phyloP scores from a whole-genome alignment of 2,888 invertebrate species.

The Pandemis cinnamomeana region DNA sequence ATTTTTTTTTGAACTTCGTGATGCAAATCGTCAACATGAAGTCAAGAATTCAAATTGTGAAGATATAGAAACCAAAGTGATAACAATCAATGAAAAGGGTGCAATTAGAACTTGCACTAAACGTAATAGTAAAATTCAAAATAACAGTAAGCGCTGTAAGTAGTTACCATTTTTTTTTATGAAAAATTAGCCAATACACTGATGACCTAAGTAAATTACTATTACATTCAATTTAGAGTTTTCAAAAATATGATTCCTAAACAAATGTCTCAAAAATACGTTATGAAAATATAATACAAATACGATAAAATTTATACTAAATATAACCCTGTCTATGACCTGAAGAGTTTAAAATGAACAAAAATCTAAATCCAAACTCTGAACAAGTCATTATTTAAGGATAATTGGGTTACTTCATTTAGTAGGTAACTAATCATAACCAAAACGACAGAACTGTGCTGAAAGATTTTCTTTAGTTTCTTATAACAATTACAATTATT shows the following conservation, averaged over 20 bases:
- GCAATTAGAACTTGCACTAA: conserved; percentile 37
- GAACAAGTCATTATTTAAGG: conserved; percentile 76
- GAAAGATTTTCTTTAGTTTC: conserved; percentile 42
- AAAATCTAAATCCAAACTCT: conserved; percentile 75
- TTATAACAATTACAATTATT: conserved; percentile 45
- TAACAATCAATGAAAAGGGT: conserved; percentile 16
- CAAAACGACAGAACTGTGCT: conserved; percentile 19
- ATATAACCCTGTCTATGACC: conserved; percentile 85
- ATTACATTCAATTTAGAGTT: conserved; percentile 65
- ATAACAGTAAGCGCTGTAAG: conserved; percentile 44
- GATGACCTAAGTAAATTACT: conserved; percentile 74
- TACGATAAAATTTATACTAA: conserved; percentile 85
- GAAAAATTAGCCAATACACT: conserved; percentile 66
- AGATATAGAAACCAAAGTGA: conserved; percentile 27
- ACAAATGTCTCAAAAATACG: conserved; percentile 83
- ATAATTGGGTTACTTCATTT: conserved; percentile 50
- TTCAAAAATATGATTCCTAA: conserved; percentile 84
- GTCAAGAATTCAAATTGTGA: conserved; percentile 55
- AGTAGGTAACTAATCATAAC: conserved; percentile 7
- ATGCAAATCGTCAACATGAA: conserved; percentile 63
- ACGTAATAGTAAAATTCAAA: conserved; percentile 27
- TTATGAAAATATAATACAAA: conserved; percentile 85
- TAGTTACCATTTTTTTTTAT: conserved; percentile 49
- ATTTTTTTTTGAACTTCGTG: conserved; percentile 64
- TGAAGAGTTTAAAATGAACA: conserved; percentile 79